Base-by-base conservation (phyloP, 1,140 invertebrate genomes). In the Lasioglossum baleicum region DNA sequence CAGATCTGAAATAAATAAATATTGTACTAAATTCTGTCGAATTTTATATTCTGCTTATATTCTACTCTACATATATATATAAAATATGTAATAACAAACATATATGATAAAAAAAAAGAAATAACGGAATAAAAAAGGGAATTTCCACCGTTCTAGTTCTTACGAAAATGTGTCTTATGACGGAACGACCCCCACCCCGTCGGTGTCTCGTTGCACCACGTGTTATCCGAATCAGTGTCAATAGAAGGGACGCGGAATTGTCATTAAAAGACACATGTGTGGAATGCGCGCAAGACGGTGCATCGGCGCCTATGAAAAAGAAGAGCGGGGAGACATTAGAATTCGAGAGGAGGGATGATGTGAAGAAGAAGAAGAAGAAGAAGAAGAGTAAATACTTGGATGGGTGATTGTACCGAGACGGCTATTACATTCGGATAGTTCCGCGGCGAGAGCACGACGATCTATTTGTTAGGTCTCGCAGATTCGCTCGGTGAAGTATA, bases 211-310 rank as follows among this genome's bases (percentile, higher is more conserved):
- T 10, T 56, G 13, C 48, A 26, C 71, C 75, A 82, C 71, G 82
- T 84, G 75, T 75, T 80, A 63, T 70, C 60, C 48, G 85, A 84
- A 87, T 87, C 85, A 87, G 85, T 84, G 85, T 84, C 80, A 87
- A 87, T 84, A 87, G 51, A 75, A 64, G 86, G 73, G 80, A 82
- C 35, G 42, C 61, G 73, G 82, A 80, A 80, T 76, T 67, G 83
- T 83, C 70, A 67, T 87, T 87, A 82, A 87, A 80, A 78, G 76
- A 61, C 58, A 84, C 68, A 84, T 87, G 75, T 84, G 64, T 61
- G 80, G 63, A 80, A 82, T 71, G 80, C 67, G 40, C 48, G 58
- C 66, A 75, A 20, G 70, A 64, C 70, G 68, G 56, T 60, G 53
- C 53, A 82, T 74, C 56, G 60, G 61, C 63, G n/a, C 56, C 64